Conservation (phyloP, 2,888 invertebrate species). For the Eilema caniola region DNA sequence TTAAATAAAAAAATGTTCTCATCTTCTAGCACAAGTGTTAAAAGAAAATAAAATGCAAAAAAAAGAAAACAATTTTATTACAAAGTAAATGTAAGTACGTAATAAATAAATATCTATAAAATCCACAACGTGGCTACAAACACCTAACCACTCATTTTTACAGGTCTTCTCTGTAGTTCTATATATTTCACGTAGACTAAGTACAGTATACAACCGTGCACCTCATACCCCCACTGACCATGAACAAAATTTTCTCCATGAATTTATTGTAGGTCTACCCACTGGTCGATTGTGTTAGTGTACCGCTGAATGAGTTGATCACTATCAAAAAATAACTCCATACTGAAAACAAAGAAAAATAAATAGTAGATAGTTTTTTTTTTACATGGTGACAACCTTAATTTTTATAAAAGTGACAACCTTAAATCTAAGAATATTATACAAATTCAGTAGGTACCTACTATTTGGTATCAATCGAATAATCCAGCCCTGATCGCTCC, state of each 20-base stretch:
- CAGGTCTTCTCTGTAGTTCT: no score
- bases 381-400: no score
- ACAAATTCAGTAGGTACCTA: no score
- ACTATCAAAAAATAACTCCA: slow-evolving; percentile 75
- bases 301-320: slow-evolving; percentile 59
- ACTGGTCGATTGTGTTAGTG: no score
- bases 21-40: no score
- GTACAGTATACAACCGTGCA: neutral
- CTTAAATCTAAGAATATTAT: no score
- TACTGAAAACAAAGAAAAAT: slow-evolving; percentile 65
- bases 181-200: neutral
- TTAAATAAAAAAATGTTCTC: no score
- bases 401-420: no score
- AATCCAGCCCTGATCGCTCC: no score
- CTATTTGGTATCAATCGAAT: no score
- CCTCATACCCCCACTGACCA: neutral
- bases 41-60: neutral
- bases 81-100: no score
- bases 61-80: no score
- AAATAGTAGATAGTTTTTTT: neutral
- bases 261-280: neutral
- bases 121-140: neutral
- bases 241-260: neutral
- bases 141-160: neutral
- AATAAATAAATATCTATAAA: neutral